Base-by-base conservation (phyloP, 1,140 invertebrate species). In the Gryllus bimaculatus region DNA sequence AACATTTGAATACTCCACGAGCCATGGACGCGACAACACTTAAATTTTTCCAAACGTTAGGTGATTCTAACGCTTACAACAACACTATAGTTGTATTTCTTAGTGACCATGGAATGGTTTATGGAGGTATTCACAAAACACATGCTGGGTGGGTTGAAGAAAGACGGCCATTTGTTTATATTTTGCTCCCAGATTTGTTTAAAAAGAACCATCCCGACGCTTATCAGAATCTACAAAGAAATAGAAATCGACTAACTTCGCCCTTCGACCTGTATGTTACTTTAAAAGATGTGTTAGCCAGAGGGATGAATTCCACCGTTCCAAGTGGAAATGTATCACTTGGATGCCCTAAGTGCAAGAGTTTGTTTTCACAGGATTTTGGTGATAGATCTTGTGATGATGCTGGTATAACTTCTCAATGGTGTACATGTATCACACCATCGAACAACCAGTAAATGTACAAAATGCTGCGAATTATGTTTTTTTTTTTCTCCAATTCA, bases 71-170 rank as follows among this genome's bases (percentile, higher is more conserved):
- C 12, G 73, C 48, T 49, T 39, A 76, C 13, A 77, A 81, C 48
- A 74, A 76, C n/a, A 79, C 78, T 15, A 13, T 81, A 13, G 79
- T 81, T 8, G 39, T 81, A 8, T 79, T 81, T 73, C 48, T 81
- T 0, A 81, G 95, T 83, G 97, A 99, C 85, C 97, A 99, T 85
- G 97, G 97, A 0, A 92, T 96, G 83, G 85, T 97, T 48, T 98
- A 94, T 87, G 96, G 96, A 4, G 87, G 87, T 5, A 91, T 96
- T 21, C 84, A 94, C 21, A 85, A 90, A 81, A 97, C 96, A 0
- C 92, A 93, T 84, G 90, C 93, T 78, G 97, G 97, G 0, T 92
- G 94, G 84, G 87, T 97, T 79, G 97, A 99, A 85, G 96, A 98
- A 84, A 86, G 96, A 74, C 85, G 98, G 26, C 97, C 97, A 0